phyloP scores from a whole-genome alignment of 1,140 invertebrate genomes.

The Drosophila gunungcola region DNA sequence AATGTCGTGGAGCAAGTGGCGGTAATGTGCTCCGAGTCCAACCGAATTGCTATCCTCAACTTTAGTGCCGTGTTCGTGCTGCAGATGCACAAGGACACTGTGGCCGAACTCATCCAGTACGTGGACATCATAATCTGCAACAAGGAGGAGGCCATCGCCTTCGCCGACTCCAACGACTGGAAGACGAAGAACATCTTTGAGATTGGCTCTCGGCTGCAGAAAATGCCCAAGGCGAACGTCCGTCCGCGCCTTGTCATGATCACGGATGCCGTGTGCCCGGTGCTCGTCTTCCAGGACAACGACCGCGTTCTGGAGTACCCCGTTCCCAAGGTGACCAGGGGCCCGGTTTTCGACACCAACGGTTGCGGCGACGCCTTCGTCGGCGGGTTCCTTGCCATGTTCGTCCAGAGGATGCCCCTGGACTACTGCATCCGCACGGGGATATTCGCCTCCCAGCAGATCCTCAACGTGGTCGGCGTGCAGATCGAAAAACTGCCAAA shows the following conservation, averaged over 20 bases:
- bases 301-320: conserved; percentile 56
- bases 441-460: conserved; percentile 60
- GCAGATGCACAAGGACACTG: conserved; percentile 25
- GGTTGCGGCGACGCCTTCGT: conserved; percentile 99
- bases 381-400: conserved; percentile 96
- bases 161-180: conserved; percentile 31
- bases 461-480: conserved; percentile 47
- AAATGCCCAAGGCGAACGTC: conserved; percentile 40
- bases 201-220: conserved; percentile 44
- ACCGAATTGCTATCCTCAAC: conserved; percentile 49
- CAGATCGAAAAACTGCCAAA: conserved; percentile 57
- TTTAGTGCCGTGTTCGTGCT: conserved; percentile 67
- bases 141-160: conserved; percentile 61
- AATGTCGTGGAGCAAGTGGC: conserved; percentile 24
- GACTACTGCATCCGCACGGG: conserved; percentile 72
- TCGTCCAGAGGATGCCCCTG: conserved; percentile 89
- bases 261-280: conserved; percentile 46
- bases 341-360: conserved; percentile 97
- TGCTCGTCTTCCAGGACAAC: conserved; percentile 60
- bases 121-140: conserved; percentile 60
- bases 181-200: conserved; percentile 58
- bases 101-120: conserved; percentile 39
- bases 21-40: conserved; percentile 10
- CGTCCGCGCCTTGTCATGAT: conserved; percentile 45
- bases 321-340: conserved; percentile 88